Conservation (phyloP, 2,797 vertebrate genomes). For the Acanthopagrus latus region DNA sequence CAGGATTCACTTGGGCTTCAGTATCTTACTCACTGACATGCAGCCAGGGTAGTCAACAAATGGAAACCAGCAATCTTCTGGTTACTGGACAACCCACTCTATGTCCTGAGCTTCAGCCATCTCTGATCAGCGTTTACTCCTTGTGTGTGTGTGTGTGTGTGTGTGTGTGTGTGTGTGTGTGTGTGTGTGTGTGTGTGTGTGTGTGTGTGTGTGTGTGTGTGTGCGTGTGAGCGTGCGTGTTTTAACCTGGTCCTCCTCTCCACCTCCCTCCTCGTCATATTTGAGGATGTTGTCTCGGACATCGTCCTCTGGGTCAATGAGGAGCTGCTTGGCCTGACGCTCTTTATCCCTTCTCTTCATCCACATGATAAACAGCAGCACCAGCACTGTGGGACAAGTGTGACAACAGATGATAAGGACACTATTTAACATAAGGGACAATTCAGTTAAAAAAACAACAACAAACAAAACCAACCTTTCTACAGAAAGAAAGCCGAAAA, state of each 20-base stretch:
- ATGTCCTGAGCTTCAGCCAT: too few species aligned
- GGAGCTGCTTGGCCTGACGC: slow-evolving; percentile 93
- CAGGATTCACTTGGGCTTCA: too few species aligned
- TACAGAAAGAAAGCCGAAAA: not conserved
- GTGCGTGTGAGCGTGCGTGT: not conserved
- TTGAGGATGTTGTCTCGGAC: slow-evolving; percentile 96
- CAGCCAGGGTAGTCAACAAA: too few species aligned
- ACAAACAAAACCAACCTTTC: not conserved
- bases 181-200: too few species aligned
- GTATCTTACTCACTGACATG: too few species aligned
- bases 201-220: too few species aligned
- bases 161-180: too few species aligned
- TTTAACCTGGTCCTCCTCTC: slow-evolving; percentile 94
- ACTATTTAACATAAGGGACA: not conserved
- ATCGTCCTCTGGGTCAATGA: slow-evolving; percentile 95
- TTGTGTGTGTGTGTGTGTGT: too few species aligned
- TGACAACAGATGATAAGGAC: slow-evolving; percentile 10
- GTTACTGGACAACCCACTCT: too few species aligned
- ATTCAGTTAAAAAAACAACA: too few species aligned
- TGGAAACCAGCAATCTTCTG: too few species aligned
- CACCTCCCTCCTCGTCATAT: slow-evolving; percentile 94
- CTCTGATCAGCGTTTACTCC: too few species aligned
- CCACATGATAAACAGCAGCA: slow-evolving; percentile 93
- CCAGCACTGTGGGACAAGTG: slow-evolving; percentile 78
- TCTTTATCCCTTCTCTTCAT: slow-evolving; percentile 94